A percentile compares a stretch with the other conserved stretches of the same genome.
phyloP scores from a whole-genome alignment of 2,113 vertebrate species.

The Protobothrops mucrosquamatus region DNA sequence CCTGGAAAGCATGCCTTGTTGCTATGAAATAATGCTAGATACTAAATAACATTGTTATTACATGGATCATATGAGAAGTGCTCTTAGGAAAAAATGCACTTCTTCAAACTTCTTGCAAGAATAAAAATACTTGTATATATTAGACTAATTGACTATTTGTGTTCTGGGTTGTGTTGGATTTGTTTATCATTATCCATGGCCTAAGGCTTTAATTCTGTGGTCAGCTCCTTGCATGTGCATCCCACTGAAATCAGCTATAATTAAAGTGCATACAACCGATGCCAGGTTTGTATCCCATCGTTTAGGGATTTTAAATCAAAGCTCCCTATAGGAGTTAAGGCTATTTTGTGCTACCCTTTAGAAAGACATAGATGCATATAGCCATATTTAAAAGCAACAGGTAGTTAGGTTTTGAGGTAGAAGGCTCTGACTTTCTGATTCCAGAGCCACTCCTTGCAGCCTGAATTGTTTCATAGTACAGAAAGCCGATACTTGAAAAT shows the following conservation, averaged over 20 bases:
- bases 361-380: slow-evolving; percentile 49
- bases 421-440: slow-evolving; percentile 25
- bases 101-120: not conserved
- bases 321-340: slow-evolving; percentile 19
- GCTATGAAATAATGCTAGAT: not conserved
- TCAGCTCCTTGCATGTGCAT: not conserved
- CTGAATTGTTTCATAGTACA: slow-evolving; percentile 37
- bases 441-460: slow-evolving; percentile 25
- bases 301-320: not conserved
- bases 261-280: slow-evolving; percentile 29
- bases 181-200: not conserved
- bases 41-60: not conserved
- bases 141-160: not conserved
- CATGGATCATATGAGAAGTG: not conserved
- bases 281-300: not conserved
- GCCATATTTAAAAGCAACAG: slow-evolving; percentile 46
- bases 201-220: slow-evolving; percentile 6
- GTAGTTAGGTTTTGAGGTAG: slow-evolving; percentile 53
- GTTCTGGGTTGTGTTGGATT: not conserved
- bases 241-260: slow-evolving; percentile 9
- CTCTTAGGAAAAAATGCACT: not conserved
- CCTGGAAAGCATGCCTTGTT: not conserved
- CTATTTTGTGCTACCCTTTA: slow-evolving; percentile 38
- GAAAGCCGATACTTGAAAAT: not conserved
- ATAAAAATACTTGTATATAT: not conserved